Evolutionary conservation across 2,888 invertebrate species (phyloP).

Genomic region (Volucella zonaria): DNA sequence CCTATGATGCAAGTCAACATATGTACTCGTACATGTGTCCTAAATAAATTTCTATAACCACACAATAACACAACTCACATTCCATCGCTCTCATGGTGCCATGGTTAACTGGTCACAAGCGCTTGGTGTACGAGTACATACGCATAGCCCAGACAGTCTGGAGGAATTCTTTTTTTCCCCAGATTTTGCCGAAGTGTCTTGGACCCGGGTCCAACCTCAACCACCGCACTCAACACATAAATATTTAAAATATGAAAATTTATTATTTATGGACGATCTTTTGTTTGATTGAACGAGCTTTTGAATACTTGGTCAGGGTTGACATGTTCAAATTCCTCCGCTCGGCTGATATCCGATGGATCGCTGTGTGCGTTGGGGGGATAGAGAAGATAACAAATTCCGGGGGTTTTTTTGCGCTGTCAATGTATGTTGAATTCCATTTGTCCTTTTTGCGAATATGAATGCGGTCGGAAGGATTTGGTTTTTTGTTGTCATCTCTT

Average conservation of each 20-base stretch:
- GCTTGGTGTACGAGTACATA: background rate
- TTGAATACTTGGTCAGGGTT: slow-evolving; percentile 38
- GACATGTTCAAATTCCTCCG: slow-evolving; percentile 51
- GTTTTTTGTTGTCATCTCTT: background rate
- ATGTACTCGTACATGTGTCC: slow-evolving; percentile 35
- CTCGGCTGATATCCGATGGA: background rate
- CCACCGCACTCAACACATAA: slow-evolving; percentile 27
- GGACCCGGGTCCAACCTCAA: background rate
- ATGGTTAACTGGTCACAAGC: background rate
- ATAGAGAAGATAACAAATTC: slow-evolving; percentile 1
- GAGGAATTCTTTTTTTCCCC: slow-evolving; percentile 16
- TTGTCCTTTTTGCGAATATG: slow-evolving; percentile 19
- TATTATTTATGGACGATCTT: slow-evolving; percentile 51
- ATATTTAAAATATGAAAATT: slow-evolving; percentile 62
- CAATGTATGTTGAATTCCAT: slow-evolving; percentile 37
- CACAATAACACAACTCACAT: slow-evolving; percentile 32
- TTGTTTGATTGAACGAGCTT: slow-evolving; percentile 59
- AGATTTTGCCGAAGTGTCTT: background rate
- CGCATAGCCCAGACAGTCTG: background rate
- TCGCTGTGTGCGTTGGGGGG: no score
- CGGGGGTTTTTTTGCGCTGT: slow-evolving; percentile 14
- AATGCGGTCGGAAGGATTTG: slow-evolving; percentile 34
- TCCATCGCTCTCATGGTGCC: slow-evolving; percentile 20
- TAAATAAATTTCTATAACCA: slow-evolving; percentile 52
- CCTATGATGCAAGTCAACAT: background rate